Percentiles rank a stretch among this genome's conserved stretches.
phyloP scores from a whole-genome alignment of 2,113 vertebrate species.

The Mesoclemmys tuberculata region DNA sequence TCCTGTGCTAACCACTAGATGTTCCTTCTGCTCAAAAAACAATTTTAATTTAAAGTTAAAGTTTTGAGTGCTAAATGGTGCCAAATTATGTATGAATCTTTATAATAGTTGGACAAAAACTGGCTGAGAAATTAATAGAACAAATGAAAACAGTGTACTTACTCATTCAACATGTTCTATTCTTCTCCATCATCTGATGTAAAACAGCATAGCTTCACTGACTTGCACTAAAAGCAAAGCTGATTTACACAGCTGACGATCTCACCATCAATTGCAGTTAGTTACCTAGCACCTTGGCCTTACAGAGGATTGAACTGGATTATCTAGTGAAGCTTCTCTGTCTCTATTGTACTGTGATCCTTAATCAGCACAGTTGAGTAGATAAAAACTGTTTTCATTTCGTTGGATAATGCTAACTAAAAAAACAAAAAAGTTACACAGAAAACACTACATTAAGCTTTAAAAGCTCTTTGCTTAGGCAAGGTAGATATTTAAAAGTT shows the following conservation, averaged over 20 bases:
- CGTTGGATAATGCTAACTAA: neutral
- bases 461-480: neutral
- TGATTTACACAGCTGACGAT: neutral
- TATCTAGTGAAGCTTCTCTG: neutral
- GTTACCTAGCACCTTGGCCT: neutral
- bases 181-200: neutral
- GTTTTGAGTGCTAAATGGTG: neutral
- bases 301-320: neutral
- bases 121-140: neutral
- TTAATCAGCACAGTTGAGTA: neutral
- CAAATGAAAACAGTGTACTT: neutral
- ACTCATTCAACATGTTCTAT: neutral
- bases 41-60: neutral
- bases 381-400: neutral
- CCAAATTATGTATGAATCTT: neutral
- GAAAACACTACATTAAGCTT: neutral
- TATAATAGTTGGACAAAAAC: neutral
- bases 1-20: neutral
- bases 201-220: neutral
- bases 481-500: neutral
- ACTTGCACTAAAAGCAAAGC: neutral
- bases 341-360: neutral
- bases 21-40: neutral
- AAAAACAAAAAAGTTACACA: neutral
- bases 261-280: neutral